Evolutionary conservation across 2,113 vertebrate species (phyloP).

Genomic region (Macrotis lagotis): DNA sequence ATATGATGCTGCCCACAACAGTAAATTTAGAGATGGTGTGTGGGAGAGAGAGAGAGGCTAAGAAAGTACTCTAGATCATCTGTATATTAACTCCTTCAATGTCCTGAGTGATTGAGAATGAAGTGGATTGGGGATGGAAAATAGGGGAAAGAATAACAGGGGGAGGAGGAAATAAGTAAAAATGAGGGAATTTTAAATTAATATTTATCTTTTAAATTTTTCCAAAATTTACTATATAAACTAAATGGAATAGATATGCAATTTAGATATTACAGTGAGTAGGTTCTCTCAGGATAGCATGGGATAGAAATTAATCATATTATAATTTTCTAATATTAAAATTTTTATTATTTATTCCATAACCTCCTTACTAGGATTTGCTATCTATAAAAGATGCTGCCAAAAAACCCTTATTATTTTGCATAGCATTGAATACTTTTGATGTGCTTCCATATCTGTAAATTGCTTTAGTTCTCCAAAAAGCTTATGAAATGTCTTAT

Average conservation of each 20-base stretch:
- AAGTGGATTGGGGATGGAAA: background rate
- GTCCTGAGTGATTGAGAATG: background rate
- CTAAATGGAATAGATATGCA: background rate
- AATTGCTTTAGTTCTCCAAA: background rate
- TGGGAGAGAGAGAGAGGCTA: background rate
- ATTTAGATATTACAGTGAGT: background rate
- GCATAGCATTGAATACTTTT: background rate
- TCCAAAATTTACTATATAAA: background rate
- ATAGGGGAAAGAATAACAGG: background rate
- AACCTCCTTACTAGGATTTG: background rate
- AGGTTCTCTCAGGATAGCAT: background rate
- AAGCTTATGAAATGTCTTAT: background rate
- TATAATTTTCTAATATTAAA: background rate
- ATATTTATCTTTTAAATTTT: background rate
- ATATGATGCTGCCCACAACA: background rate
- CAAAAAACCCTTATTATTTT: background rate
- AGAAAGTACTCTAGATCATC: background rate
- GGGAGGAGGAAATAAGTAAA: background rate
- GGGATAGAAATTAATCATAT: background rate
- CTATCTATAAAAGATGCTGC: background rate
- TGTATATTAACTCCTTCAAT: background rate
- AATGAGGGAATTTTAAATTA: background rate
- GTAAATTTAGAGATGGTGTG: background rate
- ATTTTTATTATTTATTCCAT: background rate
- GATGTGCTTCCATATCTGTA: background rate